These are phyloP conservation scores for Meloe dianella DNA, from an alignment of 2,888 invertebrate species.

Conservation along the genomic window DNA sequence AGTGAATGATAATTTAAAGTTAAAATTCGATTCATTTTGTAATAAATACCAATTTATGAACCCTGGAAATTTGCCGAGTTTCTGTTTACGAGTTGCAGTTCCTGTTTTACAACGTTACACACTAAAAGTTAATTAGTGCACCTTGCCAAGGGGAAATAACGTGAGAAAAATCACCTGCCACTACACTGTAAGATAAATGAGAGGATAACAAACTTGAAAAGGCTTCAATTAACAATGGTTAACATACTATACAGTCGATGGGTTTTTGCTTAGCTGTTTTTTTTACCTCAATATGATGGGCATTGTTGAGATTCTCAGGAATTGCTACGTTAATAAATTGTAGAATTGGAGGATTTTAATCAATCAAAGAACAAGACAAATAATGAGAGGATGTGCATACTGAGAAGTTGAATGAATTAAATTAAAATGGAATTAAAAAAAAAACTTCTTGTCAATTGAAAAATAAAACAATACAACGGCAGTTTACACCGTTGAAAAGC, in stretches of 20 bases:
- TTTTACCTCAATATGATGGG: not conserved
- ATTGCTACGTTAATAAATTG: too few species aligned
- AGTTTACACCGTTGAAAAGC: constrained; percentile 3
- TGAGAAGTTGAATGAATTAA: too few species aligned
- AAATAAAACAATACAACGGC: not conserved
- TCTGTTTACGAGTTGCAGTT: constrained; percentile 8
- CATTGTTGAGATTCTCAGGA: not conserved
- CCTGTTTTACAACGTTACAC: constrained; percentile 8
- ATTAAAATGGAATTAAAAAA: not conserved
- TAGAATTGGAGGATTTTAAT: not conserved
- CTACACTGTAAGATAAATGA: constrained; percentile 37
- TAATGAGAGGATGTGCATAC: too few species aligned
- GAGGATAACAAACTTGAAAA: constrained; percentile 32
- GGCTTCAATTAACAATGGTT: constrained; percentile 37
- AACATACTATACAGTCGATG: not conserved
- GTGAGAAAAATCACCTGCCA: constrained; percentile 39
- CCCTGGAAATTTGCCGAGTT: constrained; percentile 4
- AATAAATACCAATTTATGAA: constrained; percentile 3
- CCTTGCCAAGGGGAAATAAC: constrained; percentile 15
- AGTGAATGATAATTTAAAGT: not conserved
- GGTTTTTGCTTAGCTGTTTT: not conserved
- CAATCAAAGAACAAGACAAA: too few species aligned
- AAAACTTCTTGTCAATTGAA: not conserved
- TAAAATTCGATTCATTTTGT: not conserved
- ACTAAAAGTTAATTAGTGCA: constrained; percentile 17